Conservation (phyloP, 2,797 vertebrate species). For the Melopsittacus undulatus region DNA sequence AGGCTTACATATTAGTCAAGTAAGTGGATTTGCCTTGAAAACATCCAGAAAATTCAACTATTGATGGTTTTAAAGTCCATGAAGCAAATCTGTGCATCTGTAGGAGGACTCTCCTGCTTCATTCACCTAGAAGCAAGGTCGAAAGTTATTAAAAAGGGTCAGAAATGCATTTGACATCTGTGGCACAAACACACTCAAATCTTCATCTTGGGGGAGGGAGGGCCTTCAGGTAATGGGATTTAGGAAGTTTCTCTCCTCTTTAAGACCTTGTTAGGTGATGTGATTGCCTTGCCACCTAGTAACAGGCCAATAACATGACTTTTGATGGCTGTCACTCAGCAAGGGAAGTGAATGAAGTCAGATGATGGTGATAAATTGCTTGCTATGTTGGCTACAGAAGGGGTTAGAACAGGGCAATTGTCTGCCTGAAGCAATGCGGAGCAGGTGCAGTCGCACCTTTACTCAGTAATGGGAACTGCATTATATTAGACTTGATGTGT, state of each 20-base stretch:
- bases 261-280: constrained; percentile 47
- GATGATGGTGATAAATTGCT: constrained; percentile 69
- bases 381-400: constrained; percentile 50
- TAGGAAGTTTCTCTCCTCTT: constrained; percentile 30
- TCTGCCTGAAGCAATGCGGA: constrained; percentile 21
- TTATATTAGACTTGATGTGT: constrained; percentile 18
- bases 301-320: constrained; percentile 43
- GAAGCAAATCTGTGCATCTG: neutral
- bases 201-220: neutral
- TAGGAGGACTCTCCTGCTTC: neutral
- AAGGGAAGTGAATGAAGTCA: constrained; percentile 52
- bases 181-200: neutral
- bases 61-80: neutral
- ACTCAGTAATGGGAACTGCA: neutral
- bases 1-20: neutral
- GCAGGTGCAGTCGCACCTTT: neutral
- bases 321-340: constrained; percentile 58
- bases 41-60: neutral
- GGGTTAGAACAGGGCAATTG: constrained; percentile 62
- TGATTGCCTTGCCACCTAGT: constrained; percentile 59
- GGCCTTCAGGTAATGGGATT: neutral
- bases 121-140: neutral
- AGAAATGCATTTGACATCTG: constrained; percentile 27
- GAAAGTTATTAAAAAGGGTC: constrained; percentile 6
- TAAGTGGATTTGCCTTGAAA: constrained; percentile 28